phyloP scores from a whole-genome alignment of 2,888 invertebrate genomes.

The Mesodorylaimus sp. region DNA sequence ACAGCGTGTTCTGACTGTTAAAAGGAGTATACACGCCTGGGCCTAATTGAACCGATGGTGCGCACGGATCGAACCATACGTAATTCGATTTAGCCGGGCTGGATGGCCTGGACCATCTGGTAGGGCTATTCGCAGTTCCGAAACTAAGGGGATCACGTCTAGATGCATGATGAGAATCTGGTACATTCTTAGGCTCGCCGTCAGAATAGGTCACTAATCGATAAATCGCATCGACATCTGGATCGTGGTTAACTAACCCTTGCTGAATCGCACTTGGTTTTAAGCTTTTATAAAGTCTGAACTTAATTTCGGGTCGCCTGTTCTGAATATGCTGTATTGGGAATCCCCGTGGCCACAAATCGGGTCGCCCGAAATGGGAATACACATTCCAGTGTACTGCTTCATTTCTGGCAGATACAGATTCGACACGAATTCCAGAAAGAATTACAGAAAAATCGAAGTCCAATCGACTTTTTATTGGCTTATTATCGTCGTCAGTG shows the following conservation, averaged over 20 bases:
- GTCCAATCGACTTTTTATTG: background rate
- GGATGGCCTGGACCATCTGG: no score
- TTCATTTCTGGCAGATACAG: no score
- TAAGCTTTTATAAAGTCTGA: background rate
- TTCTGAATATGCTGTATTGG: background rate
- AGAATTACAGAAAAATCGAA: no score
- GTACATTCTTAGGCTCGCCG: no score
- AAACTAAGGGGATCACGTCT: no score
- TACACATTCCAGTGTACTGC: no score
- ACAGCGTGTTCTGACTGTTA: background rate
- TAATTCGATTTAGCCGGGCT: no score
- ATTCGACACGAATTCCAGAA: no score
- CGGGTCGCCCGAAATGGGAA: background rate
- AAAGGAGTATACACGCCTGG: background rate
- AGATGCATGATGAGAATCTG: no score
- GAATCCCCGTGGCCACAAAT: background rate
- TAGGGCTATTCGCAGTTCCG: no score
- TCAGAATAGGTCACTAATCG: no score
- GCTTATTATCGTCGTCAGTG: no score
- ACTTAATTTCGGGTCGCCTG: background rate
- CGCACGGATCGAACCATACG: background rate
- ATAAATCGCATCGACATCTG: background rate
- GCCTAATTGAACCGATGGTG: background rate
- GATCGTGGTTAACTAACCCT: background rate
- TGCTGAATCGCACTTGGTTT: background rate